Base-by-base conservation (phyloP, 2,797 vertebrate species). In the Oreochromis mossambicus region DNA sequence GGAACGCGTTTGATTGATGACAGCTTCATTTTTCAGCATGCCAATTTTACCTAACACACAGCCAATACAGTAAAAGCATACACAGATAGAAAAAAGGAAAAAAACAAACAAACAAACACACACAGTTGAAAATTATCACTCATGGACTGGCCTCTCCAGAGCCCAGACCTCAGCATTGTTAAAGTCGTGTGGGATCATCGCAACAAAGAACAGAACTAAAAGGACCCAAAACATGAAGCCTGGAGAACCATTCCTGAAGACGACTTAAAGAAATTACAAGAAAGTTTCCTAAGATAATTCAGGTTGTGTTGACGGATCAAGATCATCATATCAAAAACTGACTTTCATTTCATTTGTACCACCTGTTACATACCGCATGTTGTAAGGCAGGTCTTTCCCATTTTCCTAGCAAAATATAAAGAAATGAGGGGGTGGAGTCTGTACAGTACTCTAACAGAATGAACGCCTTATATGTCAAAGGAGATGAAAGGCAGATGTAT, bases 401-500 rank as follows among this genome's bases (percentile, higher is more conserved):
- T 29, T 73, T 73, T 29, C 41, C 38, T 29, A 46, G 14, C 14
- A 26, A 29, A 70, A 17, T 7, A 29, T 7, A 46, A 70, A 46
- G 14, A 70, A 11, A 46, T 46, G 21, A 70, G 66, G 41, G 11
- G 41, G 66, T 4, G 1, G 66, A 26, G 8, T 73, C 8, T 46
- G 66, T 17, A 0, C 41, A 19, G 41, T 1, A 73, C 41, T n/a
- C 17, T 17, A 46, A 46, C 5, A 70, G 5, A 46, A 7, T 48
- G 17, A 73, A 1, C 14, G 17, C 14, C 38, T 26, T 0, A 2
- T 66, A 38, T 38, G 13, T 70, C 21, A 43, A 43, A 43, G 38
- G 21, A 70, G 21, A 43, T 0, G 0, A 43, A 66, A 68, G n/a
- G 1, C 0, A 68, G 63, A 68, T 15, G 63, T 24, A 41, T 15